Conservation (phyloP, 64 coral and sea anemone genomes). For the Actinia equina region DNA sequence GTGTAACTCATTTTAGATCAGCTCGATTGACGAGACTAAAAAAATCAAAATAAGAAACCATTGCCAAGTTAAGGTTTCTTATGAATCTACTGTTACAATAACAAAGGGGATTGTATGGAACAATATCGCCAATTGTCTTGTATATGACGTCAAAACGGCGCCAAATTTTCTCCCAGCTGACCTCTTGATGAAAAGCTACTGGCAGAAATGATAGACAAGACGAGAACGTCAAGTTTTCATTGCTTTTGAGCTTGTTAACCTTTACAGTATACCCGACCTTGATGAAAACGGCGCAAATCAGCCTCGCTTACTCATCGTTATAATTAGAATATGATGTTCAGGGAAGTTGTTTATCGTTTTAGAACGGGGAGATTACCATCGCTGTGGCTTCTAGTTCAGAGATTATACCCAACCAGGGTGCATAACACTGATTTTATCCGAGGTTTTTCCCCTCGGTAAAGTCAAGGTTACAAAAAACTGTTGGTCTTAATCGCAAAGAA, state of each 20-base stretch:
- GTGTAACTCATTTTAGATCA: background rate
- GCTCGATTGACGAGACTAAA: background rate
- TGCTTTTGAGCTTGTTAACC: background rate
- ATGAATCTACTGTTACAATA: background rate
- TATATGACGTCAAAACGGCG: background rate
- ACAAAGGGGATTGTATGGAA: slow-evolving; percentile 1
- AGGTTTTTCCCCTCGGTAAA: background rate
- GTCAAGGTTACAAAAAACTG: background rate
- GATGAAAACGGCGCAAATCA: background rate
- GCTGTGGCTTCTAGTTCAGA: background rate
- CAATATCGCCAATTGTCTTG: slow-evolving; percentile 13
- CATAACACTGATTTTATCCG: background rate
- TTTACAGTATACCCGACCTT: background rate
- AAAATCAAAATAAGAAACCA: background rate
- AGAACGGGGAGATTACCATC: background rate
- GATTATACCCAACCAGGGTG: background rate
- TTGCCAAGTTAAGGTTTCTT: background rate
- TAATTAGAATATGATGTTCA: background rate
- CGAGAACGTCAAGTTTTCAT: background rate
- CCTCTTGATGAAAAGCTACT: background rate
- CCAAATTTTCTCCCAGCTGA: background rate
- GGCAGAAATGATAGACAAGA: background rate
- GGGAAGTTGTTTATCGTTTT: background rate
- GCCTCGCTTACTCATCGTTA: background rate
- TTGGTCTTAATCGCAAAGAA: too few relatives aligned